Percentiles rank a stretch among this genome's conserved stretches.
These are phyloP conservation scores for Scytalopus superciliaris DNA, from an alignment of 2,113 vertebrate genomes.

Conservation along the genomic window DNA sequence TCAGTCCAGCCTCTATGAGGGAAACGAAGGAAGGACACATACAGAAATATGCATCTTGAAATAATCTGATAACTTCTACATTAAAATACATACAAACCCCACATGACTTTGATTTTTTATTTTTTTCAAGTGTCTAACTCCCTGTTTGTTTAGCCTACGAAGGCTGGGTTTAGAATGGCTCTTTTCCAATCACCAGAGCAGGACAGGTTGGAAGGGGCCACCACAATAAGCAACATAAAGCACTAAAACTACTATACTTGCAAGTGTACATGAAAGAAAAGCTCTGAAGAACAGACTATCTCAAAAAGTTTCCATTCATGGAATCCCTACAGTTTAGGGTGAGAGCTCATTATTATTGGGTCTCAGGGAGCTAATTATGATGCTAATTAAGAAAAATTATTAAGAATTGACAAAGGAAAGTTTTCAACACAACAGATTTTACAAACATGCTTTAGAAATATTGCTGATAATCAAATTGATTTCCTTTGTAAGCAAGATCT, in stretches of 20 bases:
- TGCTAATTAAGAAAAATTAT: not conserved
- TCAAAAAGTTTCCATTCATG: not conserved
- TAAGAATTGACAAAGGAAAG: not conserved
- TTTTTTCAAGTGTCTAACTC: not conserved
- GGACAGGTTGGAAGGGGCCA: not conserved
- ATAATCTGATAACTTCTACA: not conserved
- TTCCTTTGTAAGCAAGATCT: not conserved
- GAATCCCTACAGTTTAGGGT: not conserved
- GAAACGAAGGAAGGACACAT: not conserved
- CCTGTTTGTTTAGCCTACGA: not conserved
- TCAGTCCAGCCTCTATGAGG: not conserved
- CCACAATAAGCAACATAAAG: not conserved
- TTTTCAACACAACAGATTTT: not conserved
- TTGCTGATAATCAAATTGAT: not conserved
- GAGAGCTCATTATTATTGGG: not conserved
- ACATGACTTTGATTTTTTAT: rapidly evolving
- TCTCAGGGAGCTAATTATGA: not conserved
- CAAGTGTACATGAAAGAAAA: not conserved
- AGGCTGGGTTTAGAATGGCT: not conserved
- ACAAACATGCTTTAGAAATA: not conserved
- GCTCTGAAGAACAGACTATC: not conserved
- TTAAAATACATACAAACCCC: not conserved
- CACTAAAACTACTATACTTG: not conserved
- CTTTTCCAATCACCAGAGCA: not conserved
- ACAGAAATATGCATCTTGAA: rapidly evolving